Conservation (phyloP, 2,888 invertebrate species). For the Lithophane socia region DNA sequence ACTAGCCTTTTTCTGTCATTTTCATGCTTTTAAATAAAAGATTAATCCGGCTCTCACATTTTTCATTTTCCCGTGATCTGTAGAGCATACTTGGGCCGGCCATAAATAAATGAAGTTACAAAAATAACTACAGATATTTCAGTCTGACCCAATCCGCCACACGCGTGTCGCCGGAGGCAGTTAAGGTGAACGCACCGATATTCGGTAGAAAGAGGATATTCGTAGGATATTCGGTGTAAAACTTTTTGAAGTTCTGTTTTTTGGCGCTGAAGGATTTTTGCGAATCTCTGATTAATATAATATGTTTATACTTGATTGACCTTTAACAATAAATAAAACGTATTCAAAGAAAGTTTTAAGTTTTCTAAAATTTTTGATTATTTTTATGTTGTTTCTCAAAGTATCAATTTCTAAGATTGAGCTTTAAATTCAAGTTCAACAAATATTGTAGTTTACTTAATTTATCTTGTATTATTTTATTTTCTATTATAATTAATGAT, state of each 20-base stretch:
- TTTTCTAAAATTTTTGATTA: background rate
- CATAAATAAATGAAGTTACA: slow-evolving; percentile 57
- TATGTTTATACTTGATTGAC: background rate
- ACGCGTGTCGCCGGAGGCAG: slow-evolving; percentile 59
- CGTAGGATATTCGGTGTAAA: background rate
- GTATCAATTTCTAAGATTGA: background rate
- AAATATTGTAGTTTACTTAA: slow-evolving; percentile 4
- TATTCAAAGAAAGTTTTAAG: background rate
- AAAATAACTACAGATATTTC: slow-evolving; percentile 63
- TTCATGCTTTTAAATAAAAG: slow-evolving; percentile 37
- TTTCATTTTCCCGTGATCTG: slow-evolving; percentile 43
- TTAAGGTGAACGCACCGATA: slow-evolving; percentile 46
- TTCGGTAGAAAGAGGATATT: slow-evolving; percentile 9
- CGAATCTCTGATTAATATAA: background rate
- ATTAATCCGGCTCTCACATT: slow-evolving; percentile 42
- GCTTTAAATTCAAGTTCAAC: background rate
- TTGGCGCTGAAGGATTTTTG: background rate
- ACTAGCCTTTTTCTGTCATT: background rate
- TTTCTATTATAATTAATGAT: slow-evolving; percentile 8
- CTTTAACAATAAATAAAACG: background rate
- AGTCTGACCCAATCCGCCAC: slow-evolving; percentile 59
- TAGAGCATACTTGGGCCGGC: slow-evolving; percentile 30
- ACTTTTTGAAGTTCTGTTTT: background rate
- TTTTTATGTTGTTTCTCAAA: background rate
- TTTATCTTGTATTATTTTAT: slow-evolving; percentile 4